These are phyloP conservation scores for Chaetops frenatus DNA, from an alignment of 2,113 vertebrate genomes.

Conservation along the genomic window DNA sequence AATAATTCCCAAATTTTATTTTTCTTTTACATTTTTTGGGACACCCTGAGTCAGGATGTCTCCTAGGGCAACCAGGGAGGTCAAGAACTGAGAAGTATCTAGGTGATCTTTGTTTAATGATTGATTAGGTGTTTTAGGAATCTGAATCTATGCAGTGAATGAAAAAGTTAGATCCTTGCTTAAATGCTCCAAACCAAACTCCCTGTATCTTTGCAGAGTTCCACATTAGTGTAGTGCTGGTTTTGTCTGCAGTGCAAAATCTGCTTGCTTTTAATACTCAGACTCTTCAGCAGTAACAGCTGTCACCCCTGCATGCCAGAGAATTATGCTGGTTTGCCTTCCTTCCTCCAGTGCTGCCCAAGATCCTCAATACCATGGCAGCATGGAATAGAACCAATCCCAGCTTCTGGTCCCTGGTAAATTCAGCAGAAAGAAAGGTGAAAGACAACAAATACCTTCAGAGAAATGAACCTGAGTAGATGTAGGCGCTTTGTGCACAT, in stretches of 20 bases:
- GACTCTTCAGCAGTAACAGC: background rate
- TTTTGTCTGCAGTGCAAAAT: background rate
- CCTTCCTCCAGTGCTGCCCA: background rate
- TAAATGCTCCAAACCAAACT: background rate
- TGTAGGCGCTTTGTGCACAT: background rate
- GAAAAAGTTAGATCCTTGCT: background rate
- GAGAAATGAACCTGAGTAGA: background rate
- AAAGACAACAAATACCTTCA: background rate
- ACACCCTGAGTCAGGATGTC: background rate
- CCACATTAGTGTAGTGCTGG: background rate
- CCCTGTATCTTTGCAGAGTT: background rate
- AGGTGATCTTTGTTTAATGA: background rate
- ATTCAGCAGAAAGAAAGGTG: background rate
- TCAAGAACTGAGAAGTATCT: background rate
- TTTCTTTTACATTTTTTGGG: background rate
- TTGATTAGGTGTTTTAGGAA: background rate
- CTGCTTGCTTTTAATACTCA: background rate
- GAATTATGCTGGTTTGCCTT: background rate
- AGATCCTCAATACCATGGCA: rapidly evolving
- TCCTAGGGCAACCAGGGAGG: background rate
- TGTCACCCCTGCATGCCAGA: background rate
- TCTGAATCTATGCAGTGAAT: background rate
- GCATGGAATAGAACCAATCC: background rate
- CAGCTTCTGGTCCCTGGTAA: background rate
- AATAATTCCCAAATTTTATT: background rate